Evolutionary conservation across 2,888 invertebrate genomes (phyloP), one percentile per base, ranked within the genome.

Genomic region (Drosophila fungiperda): DNA sequence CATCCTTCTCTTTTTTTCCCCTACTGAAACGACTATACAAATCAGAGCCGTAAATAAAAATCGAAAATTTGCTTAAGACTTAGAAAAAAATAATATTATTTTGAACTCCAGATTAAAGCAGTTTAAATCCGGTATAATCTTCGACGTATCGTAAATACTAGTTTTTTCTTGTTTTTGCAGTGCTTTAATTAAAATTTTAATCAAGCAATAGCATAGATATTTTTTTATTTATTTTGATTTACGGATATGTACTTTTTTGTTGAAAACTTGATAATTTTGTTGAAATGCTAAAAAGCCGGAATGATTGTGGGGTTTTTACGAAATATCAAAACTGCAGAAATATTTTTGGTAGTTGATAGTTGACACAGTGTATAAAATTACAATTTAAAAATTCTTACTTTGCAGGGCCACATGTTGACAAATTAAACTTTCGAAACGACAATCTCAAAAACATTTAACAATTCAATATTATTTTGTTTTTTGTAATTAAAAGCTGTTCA

Each of bases 171-270:
- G 50, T 26, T 58, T 64, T 33, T 54, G 66, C 12, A 15, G 3
- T 64, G 48, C 70, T 78, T 77, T 73, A 74, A 80, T 77, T 83
- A 79, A 74, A 79, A 79, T 88, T 83, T 88, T 81, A 86, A 88
- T 88, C 72, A 76, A 76, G 83, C 78, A 73, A 63, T 90, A 86
- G 87, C 90, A 86, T 88, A 81, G 73, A 79, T 65, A 66, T 76
- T 78, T 80, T 65, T 45, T 35, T 54, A 76, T 62, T 78, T 76
- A 82, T 81, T 76, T 76, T 65, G 67, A 82, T 81, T 80, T 71
- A 33, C 62, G 26, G 61, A 15, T 29, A 57, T 36, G 17, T 33
- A 49, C n/a, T 49, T 59, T 73, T 4, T 49, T 49, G 9, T 26
- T 17, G 20, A 45, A 45, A 7, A 8, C 23, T 23, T 17, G 38